Percentiles rank a stretch among this genome's conserved stretches.
Evolutionary conservation across 2,113 vertebrate genomes (phyloP).

Genomic region (Ophthalmolycus amberensis): DNA sequence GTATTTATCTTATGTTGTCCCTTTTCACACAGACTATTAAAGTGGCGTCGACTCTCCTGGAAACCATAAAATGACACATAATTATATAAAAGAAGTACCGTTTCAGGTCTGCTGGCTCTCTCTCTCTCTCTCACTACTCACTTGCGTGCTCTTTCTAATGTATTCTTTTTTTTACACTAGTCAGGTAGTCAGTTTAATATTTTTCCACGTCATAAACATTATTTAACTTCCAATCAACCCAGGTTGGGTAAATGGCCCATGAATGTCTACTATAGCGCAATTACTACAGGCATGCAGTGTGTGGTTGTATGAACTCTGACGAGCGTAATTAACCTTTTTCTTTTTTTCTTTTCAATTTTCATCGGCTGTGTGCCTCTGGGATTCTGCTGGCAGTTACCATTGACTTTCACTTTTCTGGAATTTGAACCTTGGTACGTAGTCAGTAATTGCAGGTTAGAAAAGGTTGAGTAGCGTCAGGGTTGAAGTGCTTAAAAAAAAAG

Average conservation of each 20-base stretch:
- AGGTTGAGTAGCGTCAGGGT: slow-evolving; percentile 29
- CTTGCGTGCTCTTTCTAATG: background rate
- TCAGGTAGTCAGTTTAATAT: background rate
- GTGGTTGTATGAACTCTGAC: slow-evolving; percentile 64
- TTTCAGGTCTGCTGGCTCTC: background rate
- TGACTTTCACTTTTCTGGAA: slow-evolving; percentile 50
- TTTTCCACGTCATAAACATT: slow-evolving; percentile 7
- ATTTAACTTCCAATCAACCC: slow-evolving; percentile 14
- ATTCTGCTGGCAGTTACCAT: slow-evolving; percentile 49
- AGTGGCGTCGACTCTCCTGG: background rate
- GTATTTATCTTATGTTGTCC: background rate
- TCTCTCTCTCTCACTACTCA: background rate
- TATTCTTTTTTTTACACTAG: background rate
- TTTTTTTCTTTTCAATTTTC: slow-evolving; percentile 34
- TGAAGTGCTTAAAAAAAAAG: slow-evolving; percentile 44
- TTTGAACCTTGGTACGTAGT: slow-evolving; percentile 51
- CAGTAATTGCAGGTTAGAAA: slow-evolving; percentile 61
- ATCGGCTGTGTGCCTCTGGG: slow-evolving; percentile 51
- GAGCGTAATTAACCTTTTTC: slow-evolving; percentile 69
- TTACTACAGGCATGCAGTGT: slow-evolving; percentile 53
- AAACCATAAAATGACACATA: slow-evolving; percentile 13
- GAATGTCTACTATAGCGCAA: slow-evolving; percentile 40
- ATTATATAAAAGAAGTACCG: slow-evolving; percentile 3
- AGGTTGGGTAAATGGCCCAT: background rate
- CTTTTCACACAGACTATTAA: background rate